These are phyloP conservation scores for Ormyrus labotus DNA, from an alignment of 2,888 invertebrate genomes.

Conservation along the genomic window DNA sequence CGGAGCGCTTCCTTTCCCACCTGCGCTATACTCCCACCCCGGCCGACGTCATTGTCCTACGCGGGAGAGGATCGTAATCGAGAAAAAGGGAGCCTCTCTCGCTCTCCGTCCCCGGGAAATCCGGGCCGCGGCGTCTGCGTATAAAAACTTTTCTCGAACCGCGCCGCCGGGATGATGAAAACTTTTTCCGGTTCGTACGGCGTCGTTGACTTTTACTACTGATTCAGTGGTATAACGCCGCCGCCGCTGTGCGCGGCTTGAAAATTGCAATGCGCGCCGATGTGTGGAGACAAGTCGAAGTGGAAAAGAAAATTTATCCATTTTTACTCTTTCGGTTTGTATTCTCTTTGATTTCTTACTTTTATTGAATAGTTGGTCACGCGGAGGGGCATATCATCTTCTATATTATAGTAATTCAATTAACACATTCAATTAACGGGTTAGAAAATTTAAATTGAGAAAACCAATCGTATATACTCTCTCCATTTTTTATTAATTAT, in stretches of 20 bases:
- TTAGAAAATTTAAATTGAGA: too few species aligned
- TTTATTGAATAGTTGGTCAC: too few species aligned
- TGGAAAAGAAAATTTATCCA: too few species aligned
- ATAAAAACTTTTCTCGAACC: constrained; percentile 23
- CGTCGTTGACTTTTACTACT: constrained; percentile 50
- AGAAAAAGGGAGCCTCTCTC: constrained; percentile 8
- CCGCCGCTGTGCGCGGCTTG: constrained; percentile 6
- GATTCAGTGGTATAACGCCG: constrained; percentile 15
- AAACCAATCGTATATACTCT: too few species aligned
- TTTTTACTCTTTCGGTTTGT: too few species aligned
- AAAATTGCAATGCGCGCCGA: constrained; percentile 21
- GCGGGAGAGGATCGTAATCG: constrained; percentile 18
- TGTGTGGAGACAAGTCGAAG: too few species aligned
- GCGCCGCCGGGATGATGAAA: constrained; percentile 23
- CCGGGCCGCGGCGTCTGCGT: neutral
- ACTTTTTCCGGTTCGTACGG: constrained; percentile 13
- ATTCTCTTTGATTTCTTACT: too few species aligned
- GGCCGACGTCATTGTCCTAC: neutral
- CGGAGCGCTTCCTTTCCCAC: neutral
- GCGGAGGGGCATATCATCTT: too few species aligned
- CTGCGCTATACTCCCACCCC: neutral
- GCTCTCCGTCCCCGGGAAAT: constrained; percentile 10
- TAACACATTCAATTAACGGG: too few species aligned
- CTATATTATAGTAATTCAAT: too few species aligned
- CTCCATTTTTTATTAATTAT: too few species aligned